phyloP scores from a whole-genome alignment of 2,797 vertebrate species.

The Poeciliopsis infans region DNA sequence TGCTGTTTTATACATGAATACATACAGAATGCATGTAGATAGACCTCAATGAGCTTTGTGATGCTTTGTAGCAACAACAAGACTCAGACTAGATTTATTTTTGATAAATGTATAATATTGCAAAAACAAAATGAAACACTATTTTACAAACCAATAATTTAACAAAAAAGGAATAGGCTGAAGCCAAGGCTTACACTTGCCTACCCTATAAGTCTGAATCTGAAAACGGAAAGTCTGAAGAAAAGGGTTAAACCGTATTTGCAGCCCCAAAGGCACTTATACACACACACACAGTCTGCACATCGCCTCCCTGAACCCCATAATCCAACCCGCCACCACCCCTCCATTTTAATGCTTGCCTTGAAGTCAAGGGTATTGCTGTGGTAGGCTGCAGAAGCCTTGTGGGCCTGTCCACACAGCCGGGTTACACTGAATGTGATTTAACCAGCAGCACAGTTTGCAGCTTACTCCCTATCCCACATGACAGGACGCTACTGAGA shows the following conservation, averaged over 20 bases:
- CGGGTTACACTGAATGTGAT: conserved; percentile 59
- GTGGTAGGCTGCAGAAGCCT: conserved; percentile 62
- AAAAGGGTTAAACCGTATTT: conserved; percentile 58
- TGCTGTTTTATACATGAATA: neutral
- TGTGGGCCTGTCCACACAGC: conserved; percentile 71
- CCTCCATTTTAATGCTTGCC: conserved; percentile 79
- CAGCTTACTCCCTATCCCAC: conserved; percentile 64
- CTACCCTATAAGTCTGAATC: too few species aligned
- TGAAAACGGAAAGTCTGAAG: conserved; percentile 14
- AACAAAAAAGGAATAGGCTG: too few species aligned
- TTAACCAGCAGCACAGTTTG: conserved; percentile 67
- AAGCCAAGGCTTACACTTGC: too few species aligned
- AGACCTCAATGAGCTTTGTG: neutral
- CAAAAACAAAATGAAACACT: neutral
- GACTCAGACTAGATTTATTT: too few species aligned
- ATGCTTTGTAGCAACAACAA: neutral
- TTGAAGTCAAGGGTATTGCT: conserved; percentile 73
- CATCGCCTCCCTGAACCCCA: conserved; percentile 55
- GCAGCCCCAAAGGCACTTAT: conserved; percentile 50
- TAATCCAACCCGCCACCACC: conserved; percentile 63
- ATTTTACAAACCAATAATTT: too few species aligned
- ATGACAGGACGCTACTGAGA: conserved; percentile 63
- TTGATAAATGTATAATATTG: neutral
- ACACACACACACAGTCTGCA: conserved; percentile 33
- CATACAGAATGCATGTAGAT: neutral